Conservation (phyloP, 2,888 invertebrate species). For the Lissonota sp. region DNA sequence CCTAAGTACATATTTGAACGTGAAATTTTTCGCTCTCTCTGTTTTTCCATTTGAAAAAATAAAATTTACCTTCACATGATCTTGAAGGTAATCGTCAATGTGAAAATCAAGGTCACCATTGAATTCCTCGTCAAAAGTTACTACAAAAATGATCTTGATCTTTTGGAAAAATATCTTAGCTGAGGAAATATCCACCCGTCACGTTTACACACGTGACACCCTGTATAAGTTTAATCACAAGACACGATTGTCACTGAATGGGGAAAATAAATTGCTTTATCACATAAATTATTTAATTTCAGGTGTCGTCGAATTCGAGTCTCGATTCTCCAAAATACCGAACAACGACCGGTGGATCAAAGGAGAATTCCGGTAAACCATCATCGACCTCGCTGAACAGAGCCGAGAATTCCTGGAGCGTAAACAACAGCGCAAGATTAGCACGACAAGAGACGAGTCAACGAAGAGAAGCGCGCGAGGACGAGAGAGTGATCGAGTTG, state of each 20-base stretch:
- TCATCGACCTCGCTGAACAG: slow-evolving; percentile 68
- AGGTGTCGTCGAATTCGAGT: slow-evolving; percentile 57
- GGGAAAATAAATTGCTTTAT: slow-evolving; percentile 18
- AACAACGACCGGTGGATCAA: slow-evolving; percentile 74
- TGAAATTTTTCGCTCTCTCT: too few species aligned
- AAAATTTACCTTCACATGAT: too few species aligned
- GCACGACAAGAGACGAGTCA: slow-evolving; percentile 59
- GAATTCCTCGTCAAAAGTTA: too few species aligned
- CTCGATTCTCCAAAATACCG: slow-evolving; percentile 65
- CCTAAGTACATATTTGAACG: too few species aligned
- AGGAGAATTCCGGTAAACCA: slow-evolving; percentile 68
- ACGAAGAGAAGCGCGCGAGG: slow-evolving; percentile 62
- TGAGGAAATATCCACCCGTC: too few species aligned
- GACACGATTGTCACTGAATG: background rate
- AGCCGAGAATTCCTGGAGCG: slow-evolving; percentile 64
- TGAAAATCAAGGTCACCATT: too few species aligned
- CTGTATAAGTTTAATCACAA: too few species aligned
- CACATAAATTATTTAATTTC: background rate
- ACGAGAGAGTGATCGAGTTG: slow-evolving; percentile 68
- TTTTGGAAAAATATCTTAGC: too few species aligned
- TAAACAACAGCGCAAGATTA: slow-evolving; percentile 63
- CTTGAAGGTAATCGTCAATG: too few species aligned
- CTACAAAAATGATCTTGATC: too few species aligned
- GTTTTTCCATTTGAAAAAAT: too few species aligned
- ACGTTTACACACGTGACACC: too few species aligned